These are phyloP conservation scores for Scomberomorus guttatus DNA, from an alignment of 2,797 vertebrate species.

Conservation along the genomic window DNA sequence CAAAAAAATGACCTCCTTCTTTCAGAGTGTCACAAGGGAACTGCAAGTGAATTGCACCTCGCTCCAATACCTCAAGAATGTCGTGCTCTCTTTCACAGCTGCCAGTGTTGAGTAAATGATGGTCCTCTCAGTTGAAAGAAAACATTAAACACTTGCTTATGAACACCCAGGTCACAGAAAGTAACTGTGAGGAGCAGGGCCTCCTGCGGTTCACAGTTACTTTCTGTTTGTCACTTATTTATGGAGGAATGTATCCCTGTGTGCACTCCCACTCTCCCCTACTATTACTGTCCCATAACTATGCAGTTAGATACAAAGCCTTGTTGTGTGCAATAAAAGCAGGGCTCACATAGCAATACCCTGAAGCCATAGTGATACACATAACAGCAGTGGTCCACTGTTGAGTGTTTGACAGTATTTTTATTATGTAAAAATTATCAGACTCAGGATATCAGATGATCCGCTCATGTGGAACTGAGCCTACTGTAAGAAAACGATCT, in stretches of 20 bases:
- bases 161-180: conserved; percentile 42
- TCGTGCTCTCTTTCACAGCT: conserved; percentile 52
- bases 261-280: conserved; percentile 62
- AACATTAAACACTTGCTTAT: conserved; percentile 58
- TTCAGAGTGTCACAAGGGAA: conserved; percentile 48
- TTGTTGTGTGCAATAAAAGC: conserved; percentile 74
- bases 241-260: conserved; percentile 79
- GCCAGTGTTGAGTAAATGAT: conserved; percentile 67
- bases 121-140: conserved; percentile 63
- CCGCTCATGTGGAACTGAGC: conserved; percentile 55
- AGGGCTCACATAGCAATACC: conserved; percentile 51
- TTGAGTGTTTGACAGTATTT: conserved; percentile 31
- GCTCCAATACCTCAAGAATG: conserved; percentile 52
- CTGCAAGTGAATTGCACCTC: conserved; percentile 54
- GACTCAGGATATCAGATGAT: conserved; percentile 53
- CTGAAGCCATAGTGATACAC: conserved; percentile 52
- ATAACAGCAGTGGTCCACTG: conserved; percentile 35
- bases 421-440: conserved; percentile 56
- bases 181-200: conserved; percentile 32
- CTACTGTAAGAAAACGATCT: conserved; percentile 33
- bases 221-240: conserved; percentile 75
- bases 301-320: conserved; percentile 70
- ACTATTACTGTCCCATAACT: conserved; percentile 76
- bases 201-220: conserved; percentile 68
- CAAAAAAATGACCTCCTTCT: conserved; percentile 57